A percentile compares a stretch with the other conserved stretches of the same genome.
phyloP scores from a whole-genome alignment of 1,140 invertebrate species.

The Solenopsis invicta region DNA sequence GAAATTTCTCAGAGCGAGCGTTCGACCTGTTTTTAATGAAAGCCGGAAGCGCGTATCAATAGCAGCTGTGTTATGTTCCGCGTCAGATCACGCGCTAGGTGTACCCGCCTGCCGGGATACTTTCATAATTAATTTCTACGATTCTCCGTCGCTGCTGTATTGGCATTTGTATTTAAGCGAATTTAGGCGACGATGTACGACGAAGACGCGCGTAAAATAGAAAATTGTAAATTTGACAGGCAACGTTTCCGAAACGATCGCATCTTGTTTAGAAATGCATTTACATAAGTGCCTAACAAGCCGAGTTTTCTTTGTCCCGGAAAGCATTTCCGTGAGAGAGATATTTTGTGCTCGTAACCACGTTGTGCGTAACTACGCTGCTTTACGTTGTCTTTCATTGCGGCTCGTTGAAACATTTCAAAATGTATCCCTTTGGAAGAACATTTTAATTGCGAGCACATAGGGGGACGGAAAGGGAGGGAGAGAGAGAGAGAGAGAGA shows the following conservation, averaged over 20 bases:
- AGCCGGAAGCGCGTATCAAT: conserved; percentile 71
- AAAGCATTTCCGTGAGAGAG: background rate
- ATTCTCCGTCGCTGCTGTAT: background rate
- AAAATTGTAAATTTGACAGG: conserved; percentile 2
- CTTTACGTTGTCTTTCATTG: conserved; percentile 15
- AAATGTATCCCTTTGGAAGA: conserved; percentile 53
- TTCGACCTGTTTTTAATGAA: conserved; percentile 71
- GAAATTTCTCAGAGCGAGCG: conserved; percentile 63
- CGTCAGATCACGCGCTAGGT: conserved; percentile 50
- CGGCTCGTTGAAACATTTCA: conserved; percentile 48
- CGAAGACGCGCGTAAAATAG: background rate
- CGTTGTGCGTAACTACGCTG: background rate
- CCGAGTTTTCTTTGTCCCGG: conserved; percentile 15
- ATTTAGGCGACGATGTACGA: conserved; percentile 11
- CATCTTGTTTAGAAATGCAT: conserved; percentile 36
- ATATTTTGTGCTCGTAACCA: conserved; percentile 17
- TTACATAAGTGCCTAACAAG: conserved; percentile 17
- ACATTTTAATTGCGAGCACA: conserved; percentile 46
- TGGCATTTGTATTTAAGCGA: background rate
- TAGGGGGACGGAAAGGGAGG: background rate
- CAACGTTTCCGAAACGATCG: background rate
- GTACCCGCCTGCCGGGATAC: conserved; percentile 22
- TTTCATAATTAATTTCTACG: conserved; percentile 32
- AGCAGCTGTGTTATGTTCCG: conserved; percentile 45
- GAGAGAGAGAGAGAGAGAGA: background rate